Conservation (phyloP, 2,888 invertebrate genomes). For the Asteroscopus sphinx region DNA sequence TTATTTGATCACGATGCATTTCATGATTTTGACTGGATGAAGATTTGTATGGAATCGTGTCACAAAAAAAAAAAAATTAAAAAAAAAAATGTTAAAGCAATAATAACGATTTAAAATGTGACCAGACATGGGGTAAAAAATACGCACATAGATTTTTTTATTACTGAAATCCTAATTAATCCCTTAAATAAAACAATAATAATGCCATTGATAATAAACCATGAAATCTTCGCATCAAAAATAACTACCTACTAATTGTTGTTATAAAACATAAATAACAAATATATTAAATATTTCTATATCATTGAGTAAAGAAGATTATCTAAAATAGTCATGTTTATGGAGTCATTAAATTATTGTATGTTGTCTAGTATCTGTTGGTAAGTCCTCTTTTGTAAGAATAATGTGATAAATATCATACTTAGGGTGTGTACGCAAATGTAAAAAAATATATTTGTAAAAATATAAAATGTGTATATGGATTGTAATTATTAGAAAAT, state of each 20-base stretch:
- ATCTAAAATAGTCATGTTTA: slow-evolving; percentile 73
- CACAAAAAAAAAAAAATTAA: not conserved
- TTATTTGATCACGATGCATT: too few relatives aligned
- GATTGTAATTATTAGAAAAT: slow-evolving; percentile 72
- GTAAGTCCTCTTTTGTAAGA: slow-evolving; percentile 69
- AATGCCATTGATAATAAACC: too few relatives aligned
- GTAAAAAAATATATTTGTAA: slow-evolving; percentile 67
- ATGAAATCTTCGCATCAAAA: slow-evolving; percentile 22
- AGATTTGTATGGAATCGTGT: not conserved
- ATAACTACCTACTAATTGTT: slow-evolving; percentile 50
- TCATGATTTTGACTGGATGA: not conserved
- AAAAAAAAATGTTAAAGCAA: not conserved
- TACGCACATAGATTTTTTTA: slow-evolving; percentile 24
- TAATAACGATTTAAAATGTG: too few relatives aligned
- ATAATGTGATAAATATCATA: slow-evolving; percentile 82
- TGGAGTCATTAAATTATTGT: slow-evolving; percentile 85
- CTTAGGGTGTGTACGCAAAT: slow-evolving; percentile 72
- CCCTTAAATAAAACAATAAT: slow-evolving; percentile 13
- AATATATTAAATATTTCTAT: slow-evolving; percentile 48
- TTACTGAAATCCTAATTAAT: slow-evolving; percentile 11
- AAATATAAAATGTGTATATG: slow-evolving; percentile 71
- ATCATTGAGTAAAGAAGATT: slow-evolving; percentile 46
- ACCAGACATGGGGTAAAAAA: not conserved
- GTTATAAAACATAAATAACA: slow-evolving; percentile 47
- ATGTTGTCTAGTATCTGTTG: slow-evolving; percentile 76